Evolutionary conservation across 2,888 invertebrate species (phyloP).

Genomic region (Prenolepis imparis): DNA sequence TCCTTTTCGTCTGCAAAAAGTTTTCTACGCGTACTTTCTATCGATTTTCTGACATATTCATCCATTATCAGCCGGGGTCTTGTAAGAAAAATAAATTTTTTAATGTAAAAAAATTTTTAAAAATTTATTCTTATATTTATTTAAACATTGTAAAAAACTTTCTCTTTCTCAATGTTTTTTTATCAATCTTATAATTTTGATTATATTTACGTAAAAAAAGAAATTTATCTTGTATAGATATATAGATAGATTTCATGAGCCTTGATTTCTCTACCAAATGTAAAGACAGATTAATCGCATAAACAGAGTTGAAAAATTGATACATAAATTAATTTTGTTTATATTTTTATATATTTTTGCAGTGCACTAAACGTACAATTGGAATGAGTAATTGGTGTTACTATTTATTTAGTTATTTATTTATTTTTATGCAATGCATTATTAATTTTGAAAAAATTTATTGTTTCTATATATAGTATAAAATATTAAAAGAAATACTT

Average conservation of each 20-base stretch:
- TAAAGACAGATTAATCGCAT: background rate
- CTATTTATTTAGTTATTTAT: too few species aligned
- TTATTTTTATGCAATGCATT: background rate
- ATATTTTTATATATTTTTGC: background rate
- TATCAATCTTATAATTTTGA: background rate
- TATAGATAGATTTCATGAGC: background rate
- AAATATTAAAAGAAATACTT: background rate
- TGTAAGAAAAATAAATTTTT: slow-evolving; percentile 36
- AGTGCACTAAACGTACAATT: background rate
- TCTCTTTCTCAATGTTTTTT: background rate
- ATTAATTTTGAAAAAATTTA: background rate
- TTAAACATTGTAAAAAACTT: background rate
- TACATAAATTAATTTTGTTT: background rate
- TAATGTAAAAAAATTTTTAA: background rate
- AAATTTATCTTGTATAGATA: background rate
- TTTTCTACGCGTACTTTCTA: slow-evolving; percentile 85
- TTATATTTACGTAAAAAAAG: background rate
- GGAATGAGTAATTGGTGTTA: background rate
- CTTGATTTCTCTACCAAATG: background rate
- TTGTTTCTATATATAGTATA: background rate
- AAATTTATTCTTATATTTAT: background rate
- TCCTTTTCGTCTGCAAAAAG: slow-evolving; percentile 84
- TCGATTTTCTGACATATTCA: slow-evolving; percentile 61
- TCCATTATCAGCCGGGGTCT: slow-evolving; percentile 83
- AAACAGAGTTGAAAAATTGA: background rate